Percentiles rank a stretch among this genome's conserved stretches.
Evolutionary conservation across 2,113 vertebrate species (phyloP).

Genomic region (Campylorhamphus procurvoides): DNA sequence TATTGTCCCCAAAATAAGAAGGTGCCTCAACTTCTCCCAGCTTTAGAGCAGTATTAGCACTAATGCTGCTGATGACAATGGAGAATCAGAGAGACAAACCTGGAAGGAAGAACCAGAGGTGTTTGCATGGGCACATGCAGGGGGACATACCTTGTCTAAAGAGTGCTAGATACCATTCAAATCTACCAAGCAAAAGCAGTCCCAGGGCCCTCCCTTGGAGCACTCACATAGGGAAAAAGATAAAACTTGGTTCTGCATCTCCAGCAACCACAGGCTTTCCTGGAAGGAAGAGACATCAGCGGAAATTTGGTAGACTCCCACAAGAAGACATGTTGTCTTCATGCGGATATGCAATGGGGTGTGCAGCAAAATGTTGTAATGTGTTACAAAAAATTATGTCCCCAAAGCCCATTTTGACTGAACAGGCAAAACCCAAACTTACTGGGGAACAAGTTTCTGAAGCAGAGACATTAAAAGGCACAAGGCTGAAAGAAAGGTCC

Average conservation of each 20-base stretch:
- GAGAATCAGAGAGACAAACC: neutral
- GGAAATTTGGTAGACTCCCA: neutral
- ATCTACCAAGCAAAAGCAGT: neutral
- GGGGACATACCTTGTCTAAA: fast-evolving
- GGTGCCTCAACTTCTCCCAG: neutral
- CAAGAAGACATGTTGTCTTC: neutral
- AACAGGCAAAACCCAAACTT: neutral
- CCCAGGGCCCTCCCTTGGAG: neutral
- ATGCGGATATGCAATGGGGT: neutral
- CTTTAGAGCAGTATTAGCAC: neutral
- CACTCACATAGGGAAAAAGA: neutral
- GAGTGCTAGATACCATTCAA: neutral
- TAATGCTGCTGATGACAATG: neutral
- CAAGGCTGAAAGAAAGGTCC: neutral
- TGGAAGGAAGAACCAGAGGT: neutral
- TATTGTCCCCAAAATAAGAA: neutral
- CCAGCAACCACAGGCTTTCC: neutral
- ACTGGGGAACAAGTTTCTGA: neutral
- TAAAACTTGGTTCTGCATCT: neutral
- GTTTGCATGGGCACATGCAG: neutral
- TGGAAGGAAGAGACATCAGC: neutral
- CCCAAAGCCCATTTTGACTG: neutral
- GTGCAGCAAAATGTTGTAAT: neutral
- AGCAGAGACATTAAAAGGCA: neutral
- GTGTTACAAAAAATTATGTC: neutral